A percentile compares a stretch with the other conserved stretches of the same genome.
Conservation (phyloP, 2,888 invertebrate genomes). For the Endomychus coccineus region DNA sequence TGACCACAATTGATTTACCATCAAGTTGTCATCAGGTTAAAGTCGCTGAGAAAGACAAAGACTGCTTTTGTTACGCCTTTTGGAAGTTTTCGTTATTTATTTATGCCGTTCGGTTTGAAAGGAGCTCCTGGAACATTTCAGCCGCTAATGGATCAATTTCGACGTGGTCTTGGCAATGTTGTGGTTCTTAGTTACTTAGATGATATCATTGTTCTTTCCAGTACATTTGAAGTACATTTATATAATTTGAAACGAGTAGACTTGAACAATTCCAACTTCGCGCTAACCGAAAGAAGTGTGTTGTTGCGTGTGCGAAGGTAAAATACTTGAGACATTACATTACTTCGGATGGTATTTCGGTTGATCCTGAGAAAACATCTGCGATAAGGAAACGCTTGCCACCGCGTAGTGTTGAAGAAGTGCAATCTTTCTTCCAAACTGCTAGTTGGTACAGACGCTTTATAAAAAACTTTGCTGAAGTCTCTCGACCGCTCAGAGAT, state of each 20-base stretch:
- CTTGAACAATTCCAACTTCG: slow-evolving; percentile 13
- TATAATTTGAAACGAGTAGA: no score
- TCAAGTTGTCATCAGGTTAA: no score
- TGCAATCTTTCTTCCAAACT: slow-evolving; percentile 22
- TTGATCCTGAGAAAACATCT: slow-evolving; percentile 21
- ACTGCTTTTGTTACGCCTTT: no score
- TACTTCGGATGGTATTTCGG: slow-evolving; percentile 18
- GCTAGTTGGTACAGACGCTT: slow-evolving; percentile 21
- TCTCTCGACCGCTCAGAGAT: slow-evolving; percentile 17
- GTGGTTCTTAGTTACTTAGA: no score
- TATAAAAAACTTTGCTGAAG: slow-evolving; percentile 17
- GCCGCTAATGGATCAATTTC: slow-evolving; percentile 2
- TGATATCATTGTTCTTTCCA: no score
- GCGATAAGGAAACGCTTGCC: slow-evolving; percentile 17
- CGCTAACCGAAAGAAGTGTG: slow-evolving; percentile 16
- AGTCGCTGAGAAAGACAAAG: no score
- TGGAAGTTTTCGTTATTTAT: no score
- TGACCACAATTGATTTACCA: no score
- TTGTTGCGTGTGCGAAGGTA: slow-evolving; percentile 12
- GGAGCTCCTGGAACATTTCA: slow-evolving; percentile 2
- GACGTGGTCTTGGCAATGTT: no score
- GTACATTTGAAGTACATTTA: no score
- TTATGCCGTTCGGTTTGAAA: no score
- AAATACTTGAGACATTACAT: slow-evolving; percentile 17
- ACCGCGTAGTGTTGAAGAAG: slow-evolving; percentile 20